Base-by-base conservation (phyloP, 2,888 invertebrate species). In the Aelia acuminata region DNA sequence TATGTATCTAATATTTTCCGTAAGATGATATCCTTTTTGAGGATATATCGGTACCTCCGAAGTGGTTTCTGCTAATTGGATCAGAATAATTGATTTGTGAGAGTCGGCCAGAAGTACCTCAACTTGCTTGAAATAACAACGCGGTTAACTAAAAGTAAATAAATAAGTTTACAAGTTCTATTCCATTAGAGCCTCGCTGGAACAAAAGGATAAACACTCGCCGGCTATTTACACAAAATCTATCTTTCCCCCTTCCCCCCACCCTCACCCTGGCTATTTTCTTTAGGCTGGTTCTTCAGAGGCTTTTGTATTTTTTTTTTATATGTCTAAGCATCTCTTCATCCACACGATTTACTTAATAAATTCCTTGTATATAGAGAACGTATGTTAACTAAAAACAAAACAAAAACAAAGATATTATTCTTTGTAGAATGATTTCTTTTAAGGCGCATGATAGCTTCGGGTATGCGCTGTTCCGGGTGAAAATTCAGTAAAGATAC, bases 121-220 rank as follows among this genome's bases (percentile, higher is more conserved):
- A 80, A 43, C 43, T 80, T 80, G 22, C 39, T 43, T 22, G n/a
- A 0, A 43, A 80, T 80, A 80, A 80, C 80, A 80, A 43, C n/a
- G 22, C 43, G 13, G 39, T 80, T 43, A 80, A 80, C 80, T 80
- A 43, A 80, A 80, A 80, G 80, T 80, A 80, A 80, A 80, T 80
- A 80, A 80, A 80, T 80, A 80, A 80, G 80, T 80, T 80, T 80
- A 39, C 80, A 80, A 80, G 43, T 80, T 80, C 80, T 39, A 80
- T 80, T 80, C 80, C 80, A 80, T 80, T 80, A 80, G 63, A 63
- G 63, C 63, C 63, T 31, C 18, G 15, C 63, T 31, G 22, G n/a
- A 80, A 80, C 80, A 80, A 80, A 63, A 80, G 80, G 39, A 43
- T 80, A 80, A 80, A 43, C 80, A 80, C 80, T 80, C n/a, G 22